phyloP scores from a whole-genome alignment of 2,888 invertebrate species.

The Cephonodes hylas region DNA sequence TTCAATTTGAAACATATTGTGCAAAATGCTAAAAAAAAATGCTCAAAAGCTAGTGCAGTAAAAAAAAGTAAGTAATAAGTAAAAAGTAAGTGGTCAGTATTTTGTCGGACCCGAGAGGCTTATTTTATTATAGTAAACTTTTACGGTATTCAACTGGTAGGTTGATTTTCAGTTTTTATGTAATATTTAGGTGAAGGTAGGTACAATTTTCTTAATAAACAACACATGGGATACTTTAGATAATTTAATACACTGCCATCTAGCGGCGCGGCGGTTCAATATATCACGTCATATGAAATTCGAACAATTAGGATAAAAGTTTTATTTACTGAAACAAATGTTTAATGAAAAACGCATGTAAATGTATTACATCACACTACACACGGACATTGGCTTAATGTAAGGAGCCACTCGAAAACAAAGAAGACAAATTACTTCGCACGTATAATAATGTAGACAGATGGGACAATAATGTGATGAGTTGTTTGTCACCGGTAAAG shows the following conservation, averaged over 20 bases:
- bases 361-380: background rate
- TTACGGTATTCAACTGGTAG: background rate
- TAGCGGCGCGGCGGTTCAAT: too few relatives aligned
- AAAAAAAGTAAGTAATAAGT: too few relatives aligned
- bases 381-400: background rate
- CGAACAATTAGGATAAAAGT: background rate
- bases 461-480: background rate
- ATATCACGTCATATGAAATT: background rate
- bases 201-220: too few relatives aligned
- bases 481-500: conserved; percentile 4
- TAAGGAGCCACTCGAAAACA: conserved; percentile 14
- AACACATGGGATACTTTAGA: too few relatives aligned
- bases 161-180: background rate
- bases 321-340: background rate
- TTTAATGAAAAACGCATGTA: background rate
- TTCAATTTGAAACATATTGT: too few relatives aligned
- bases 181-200: too few relatives aligned
- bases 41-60: too few relatives aligned
- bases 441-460: conserved; percentile 17
- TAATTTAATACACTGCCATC: too few relatives aligned
- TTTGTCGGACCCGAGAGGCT: too few relatives aligned
- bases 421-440: conserved; percentile 20
- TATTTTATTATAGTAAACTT: background rate
- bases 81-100: too few relatives aligned
- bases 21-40: too few relatives aligned